Evolutionary conservation across 2,797 vertebrate species (phyloP).

Genomic region (Mormyrops attenuatus): DNA sequence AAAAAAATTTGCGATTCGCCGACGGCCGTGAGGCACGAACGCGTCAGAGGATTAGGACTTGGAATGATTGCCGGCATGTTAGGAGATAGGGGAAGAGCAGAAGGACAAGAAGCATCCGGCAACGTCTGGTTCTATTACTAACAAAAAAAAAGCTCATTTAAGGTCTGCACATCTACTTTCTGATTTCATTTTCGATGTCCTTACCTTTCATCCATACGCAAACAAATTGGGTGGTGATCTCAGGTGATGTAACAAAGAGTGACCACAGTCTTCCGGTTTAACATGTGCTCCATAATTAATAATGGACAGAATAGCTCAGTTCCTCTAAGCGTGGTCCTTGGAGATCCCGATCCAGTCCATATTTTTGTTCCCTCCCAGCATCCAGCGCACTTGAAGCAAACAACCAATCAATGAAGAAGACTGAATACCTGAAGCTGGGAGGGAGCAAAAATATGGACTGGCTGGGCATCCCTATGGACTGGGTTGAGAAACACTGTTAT

Average conservation of each 20-base stretch:
- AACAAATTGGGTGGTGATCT: constrained; percentile 53
- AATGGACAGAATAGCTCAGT: not conserved
- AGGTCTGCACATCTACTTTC: constrained; percentile 39
- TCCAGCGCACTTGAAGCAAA: not conserved
- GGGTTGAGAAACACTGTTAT: not conserved
- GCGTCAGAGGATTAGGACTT: constrained; percentile 35
- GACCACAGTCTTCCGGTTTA: constrained; percentile 36
- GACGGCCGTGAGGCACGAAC: not conserved
- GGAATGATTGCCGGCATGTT: constrained; percentile 36
- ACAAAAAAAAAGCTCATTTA: constrained; percentile 33
- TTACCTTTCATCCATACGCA: constrained; percentile 44
- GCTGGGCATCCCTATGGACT: not conserved
- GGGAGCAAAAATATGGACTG: not conserved
- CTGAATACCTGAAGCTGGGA: not conserved
- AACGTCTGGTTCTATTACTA: constrained; percentile 32
- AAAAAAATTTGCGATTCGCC: not conserved
- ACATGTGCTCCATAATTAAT: not conserved
- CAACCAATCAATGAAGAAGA: not conserved
- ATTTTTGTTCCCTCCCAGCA: not conserved
- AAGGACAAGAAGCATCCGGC: constrained; percentile 32
- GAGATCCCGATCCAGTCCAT: not conserved
- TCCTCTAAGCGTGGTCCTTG: not conserved
- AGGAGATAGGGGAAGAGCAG: constrained; percentile 24
- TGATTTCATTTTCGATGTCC: constrained; percentile 57
- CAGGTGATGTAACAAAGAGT: constrained; percentile 51